Percentiles rank a stretch among this genome's conserved stretches.
Evolutionary conservation across 2,797 vertebrate genomes (phyloP).

Genomic region (Leptodactylus fallax): DNA sequence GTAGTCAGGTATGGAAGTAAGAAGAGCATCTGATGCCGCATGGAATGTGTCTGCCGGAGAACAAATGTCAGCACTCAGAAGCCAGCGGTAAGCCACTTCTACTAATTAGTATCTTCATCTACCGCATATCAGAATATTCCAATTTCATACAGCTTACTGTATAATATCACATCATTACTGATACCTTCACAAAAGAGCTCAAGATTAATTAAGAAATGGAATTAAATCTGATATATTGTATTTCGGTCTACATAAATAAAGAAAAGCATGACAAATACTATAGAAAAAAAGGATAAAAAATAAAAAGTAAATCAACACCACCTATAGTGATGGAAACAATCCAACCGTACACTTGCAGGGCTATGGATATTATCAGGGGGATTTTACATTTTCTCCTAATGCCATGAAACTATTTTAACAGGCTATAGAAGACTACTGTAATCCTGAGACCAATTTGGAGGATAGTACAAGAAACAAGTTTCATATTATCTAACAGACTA

Average conservation of each 20-base stretch:
- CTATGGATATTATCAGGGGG: not conserved
- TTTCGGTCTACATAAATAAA: not conserved
- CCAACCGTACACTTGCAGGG: not conserved
- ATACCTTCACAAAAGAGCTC: not conserved
- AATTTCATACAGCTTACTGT: not conserved
- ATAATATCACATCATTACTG: not conserved
- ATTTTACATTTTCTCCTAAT: not conserved
- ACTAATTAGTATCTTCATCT: constrained; percentile 19
- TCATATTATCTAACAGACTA: too few relatives aligned
- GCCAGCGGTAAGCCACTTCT: constrained; percentile 12
- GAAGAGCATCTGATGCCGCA: not conserved
- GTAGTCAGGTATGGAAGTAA: not conserved
- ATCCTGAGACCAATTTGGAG: too few relatives aligned
- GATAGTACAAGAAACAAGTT: too few relatives aligned
- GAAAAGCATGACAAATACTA: not conserved
- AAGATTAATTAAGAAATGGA: not conserved
- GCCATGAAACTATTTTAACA: too few relatives aligned
- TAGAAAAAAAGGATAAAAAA: not conserved
- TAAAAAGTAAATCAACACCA: not conserved
- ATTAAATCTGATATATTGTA: not conserved
- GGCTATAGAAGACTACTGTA: too few relatives aligned
- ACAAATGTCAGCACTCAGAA: constrained; percentile 22
- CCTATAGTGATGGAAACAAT: not conserved
- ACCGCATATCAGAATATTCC: constrained; percentile 9
- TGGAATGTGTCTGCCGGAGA: not conserved